Evolutionary conservation across 1,140 invertebrate genomes (phyloP).

Genomic region (Pseudomyrmex concolor): DNA sequence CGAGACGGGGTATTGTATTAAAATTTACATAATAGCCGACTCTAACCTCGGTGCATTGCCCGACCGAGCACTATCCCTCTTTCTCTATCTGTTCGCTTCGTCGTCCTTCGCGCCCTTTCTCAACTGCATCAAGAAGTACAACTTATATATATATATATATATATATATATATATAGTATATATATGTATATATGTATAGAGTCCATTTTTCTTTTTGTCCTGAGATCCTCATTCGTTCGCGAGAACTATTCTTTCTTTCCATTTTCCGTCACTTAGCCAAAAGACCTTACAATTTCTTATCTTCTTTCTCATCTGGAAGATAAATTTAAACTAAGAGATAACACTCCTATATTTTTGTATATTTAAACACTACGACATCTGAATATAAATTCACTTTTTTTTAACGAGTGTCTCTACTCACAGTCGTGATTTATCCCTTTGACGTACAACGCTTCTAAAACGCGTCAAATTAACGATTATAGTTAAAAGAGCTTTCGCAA

Average conservation of each 20-base stretch:
- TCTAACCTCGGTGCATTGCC: slow-evolving; percentile 63
- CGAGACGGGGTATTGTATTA: slow-evolving; percentile 76
- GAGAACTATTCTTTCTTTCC: slow-evolving; percentile 22
- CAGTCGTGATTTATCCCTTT: neutral
- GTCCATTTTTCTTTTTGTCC: slow-evolving; percentile 34
- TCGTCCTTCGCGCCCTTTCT: slow-evolving; percentile 42
- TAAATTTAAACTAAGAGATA: slow-evolving; percentile 37
- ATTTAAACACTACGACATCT: slow-evolving; percentile 20
- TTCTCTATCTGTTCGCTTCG: slow-evolving; percentile 25
- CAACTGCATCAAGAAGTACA: slow-evolving; percentile 34
- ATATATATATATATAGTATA: neutral
- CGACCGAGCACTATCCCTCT: slow-evolving; percentile 23
- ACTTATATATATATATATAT: slow-evolving; percentile 1
- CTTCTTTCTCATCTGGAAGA: slow-evolving; percentile 14
- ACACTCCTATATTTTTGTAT: neutral
- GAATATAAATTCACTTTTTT: slow-evolving; percentile 10
- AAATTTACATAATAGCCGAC: slow-evolving; percentile 80
- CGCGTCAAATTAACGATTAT: slow-evolving; percentile 26
- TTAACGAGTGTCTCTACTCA: slow-evolving; percentile 3
- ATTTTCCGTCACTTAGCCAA: slow-evolving; percentile 49
- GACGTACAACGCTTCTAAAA: neutral
- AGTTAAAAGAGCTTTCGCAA: slow-evolving; percentile 31
- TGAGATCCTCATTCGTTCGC: slow-evolving; percentile 34
- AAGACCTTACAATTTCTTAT: slow-evolving; percentile 15
- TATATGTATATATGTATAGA: neutral